These are phyloP conservation scores for Rotaria socialis DNA, from an alignment of 2,888 invertebrate species.

Conservation along the genomic window DNA sequence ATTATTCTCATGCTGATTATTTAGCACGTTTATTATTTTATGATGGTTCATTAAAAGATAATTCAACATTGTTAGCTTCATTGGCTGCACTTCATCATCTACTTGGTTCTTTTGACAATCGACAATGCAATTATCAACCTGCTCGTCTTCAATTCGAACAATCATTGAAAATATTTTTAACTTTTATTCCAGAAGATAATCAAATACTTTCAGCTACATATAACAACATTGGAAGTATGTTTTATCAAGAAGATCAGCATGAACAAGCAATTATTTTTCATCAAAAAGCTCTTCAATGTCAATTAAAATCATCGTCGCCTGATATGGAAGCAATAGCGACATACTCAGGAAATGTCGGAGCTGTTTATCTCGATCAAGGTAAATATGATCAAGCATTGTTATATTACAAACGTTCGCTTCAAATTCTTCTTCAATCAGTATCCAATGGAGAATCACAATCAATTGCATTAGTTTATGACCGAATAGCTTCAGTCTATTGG, in stretches of 20 bases:
- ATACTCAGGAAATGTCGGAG: neutral
- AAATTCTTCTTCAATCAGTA: neutral
- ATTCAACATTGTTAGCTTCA: neutral
- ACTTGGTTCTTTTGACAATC: neutral
- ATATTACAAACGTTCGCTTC: neutral
- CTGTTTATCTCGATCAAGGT: conserved; percentile 11
- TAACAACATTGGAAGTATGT: conserved; percentile 33
- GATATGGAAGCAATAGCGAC: neutral
- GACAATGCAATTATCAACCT: neutral
- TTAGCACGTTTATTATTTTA: neutral
- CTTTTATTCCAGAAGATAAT: neutral
- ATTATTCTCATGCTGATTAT: conserved; percentile 6
- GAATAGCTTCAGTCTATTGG: neutral
- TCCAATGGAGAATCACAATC: neutral
- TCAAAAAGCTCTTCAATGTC: conserved; percentile 10
- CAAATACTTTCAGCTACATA: conserved; percentile 12
- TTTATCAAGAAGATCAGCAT: neutral
- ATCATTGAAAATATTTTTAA: neutral
- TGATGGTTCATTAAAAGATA: neutral
- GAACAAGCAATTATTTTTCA: neutral
- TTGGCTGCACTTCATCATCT: neutral
- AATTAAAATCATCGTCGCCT: neutral
- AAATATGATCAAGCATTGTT: neutral
- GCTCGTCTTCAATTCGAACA: neutral
- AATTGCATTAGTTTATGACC: conserved; percentile 1